phyloP scores from a whole-genome alignment of 35 echinoderm and acorn worm genomes.

The Apostichopus parvimensis region DNA sequence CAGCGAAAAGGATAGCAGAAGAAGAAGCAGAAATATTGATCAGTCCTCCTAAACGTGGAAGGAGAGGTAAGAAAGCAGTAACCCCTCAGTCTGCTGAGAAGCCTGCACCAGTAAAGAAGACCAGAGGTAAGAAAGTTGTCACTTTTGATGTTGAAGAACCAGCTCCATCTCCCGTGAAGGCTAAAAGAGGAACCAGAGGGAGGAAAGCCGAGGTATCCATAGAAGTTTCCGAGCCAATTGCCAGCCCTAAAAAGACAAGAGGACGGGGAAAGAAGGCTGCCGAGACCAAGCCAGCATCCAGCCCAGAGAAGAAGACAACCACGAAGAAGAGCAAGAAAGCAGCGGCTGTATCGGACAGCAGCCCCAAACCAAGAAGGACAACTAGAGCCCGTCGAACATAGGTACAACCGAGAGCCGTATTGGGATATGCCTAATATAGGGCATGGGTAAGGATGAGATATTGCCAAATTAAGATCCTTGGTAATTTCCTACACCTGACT shows the following conservation, averaged over 20 bases:
- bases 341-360: not conserved
- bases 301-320: conserved; percentile 19
- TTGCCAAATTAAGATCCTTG: too few species aligned
- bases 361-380: conserved; percentile 22
- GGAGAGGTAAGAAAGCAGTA: conserved; percentile 8
- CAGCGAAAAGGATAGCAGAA: conserved; percentile 24
- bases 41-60: conserved; percentile 36
- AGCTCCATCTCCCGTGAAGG: not conserved
- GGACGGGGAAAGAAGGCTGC: conserved; percentile 41
- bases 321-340: conserved; percentile 62
- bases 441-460: too few species aligned
- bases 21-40: not conserved
- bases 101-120: conserved; percentile 18
- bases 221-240: not conserved
- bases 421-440: too few species aligned
- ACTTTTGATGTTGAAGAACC: not conserved
- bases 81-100: not conserved
- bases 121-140: not conserved
- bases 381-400: conserved; percentile 21
- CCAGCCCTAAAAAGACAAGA: conserved; percentile 73
- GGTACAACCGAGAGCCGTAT: not conserved
- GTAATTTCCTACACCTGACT: not conserved
- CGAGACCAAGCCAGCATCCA: not conserved
- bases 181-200: conserved; percentile 28
- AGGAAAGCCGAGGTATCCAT: conserved; percentile 11